Evolutionary conservation across 2,797 vertebrate species (phyloP).

Genomic region (Staurois parvus): DNA sequence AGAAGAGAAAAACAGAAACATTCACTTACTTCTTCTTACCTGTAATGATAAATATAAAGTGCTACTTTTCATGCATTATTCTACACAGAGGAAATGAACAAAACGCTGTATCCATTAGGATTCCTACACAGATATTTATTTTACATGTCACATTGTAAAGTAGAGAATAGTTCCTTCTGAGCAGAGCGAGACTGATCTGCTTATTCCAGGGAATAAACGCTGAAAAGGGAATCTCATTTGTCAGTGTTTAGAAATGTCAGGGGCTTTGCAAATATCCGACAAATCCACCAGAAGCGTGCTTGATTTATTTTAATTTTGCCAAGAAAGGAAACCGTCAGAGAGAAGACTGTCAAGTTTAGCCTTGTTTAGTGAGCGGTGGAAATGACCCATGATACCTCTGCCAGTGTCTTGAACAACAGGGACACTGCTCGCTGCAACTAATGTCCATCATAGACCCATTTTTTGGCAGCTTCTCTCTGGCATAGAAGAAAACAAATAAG

Average conservation of each 20-base stretch:
- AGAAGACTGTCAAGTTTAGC: slow-evolving; percentile 44
- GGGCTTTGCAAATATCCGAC: slow-evolving; percentile 48
- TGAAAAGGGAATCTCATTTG: slow-evolving; percentile 43
- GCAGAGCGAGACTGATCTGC: slow-evolving; percentile 21
- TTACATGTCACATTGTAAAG: slow-evolving; percentile 18
- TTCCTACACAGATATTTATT: slow-evolving; percentile 22
- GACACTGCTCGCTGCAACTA: slow-evolving; percentile 27
- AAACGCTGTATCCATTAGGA: not conserved
- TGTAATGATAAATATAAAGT: not conserved
- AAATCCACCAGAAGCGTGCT: slow-evolving; percentile 40
- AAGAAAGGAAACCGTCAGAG: slow-evolving; percentile 36
- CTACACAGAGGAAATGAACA: not conserved
- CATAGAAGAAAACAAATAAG: slow-evolving; percentile 42
- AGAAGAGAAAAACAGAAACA: not conserved
- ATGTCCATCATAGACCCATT: slow-evolving; percentile 53
- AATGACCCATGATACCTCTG: slow-evolving; percentile 51
- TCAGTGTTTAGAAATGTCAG: slow-evolving; percentile 53
- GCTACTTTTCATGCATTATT: slow-evolving; percentile 3
- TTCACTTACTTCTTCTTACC: not conserved
- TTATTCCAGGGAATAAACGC: slow-evolving; percentile 41
- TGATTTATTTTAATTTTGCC: slow-evolving; percentile 51
- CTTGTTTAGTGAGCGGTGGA: slow-evolving; percentile 42
- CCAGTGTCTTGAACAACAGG: slow-evolving; percentile 42
- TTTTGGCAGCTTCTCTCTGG: slow-evolving; percentile 38
- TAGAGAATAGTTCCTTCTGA: not conserved